These are phyloP conservation scores for Tylochromis polylepis DNA, from an alignment of 2,113 vertebrate species.

Conservation along the genomic window DNA sequence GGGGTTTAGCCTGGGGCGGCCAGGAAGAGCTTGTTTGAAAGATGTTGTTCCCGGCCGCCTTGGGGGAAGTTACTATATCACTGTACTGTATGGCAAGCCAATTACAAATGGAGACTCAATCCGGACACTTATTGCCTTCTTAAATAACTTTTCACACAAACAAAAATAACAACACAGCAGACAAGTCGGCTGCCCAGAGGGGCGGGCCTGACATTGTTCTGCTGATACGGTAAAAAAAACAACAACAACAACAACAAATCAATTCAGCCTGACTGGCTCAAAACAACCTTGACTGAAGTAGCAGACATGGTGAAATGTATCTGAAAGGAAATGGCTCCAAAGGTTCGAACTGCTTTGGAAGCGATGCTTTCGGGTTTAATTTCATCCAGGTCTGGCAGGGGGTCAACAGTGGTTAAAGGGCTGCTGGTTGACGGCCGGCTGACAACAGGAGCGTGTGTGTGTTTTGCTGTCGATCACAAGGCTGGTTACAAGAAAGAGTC, in stretches of 20 bases:
- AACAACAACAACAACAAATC: constrained; percentile 42
- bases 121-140: constrained; percentile 74
- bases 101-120: constrained; percentile 75
- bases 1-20: constrained; percentile 60
- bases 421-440: constrained; percentile 40
- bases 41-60: constrained; percentile 54
- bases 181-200: constrained; percentile 18
- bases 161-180: constrained; percentile 44
- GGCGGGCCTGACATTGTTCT: constrained; percentile 32
- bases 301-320: constrained; percentile 37
- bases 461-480: constrained; percentile 50
- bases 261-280: constrained; percentile 60
- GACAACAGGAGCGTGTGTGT: background rate
- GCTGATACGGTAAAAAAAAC: constrained; percentile 40
- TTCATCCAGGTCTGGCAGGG: constrained; percentile 27
- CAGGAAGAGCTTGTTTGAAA: constrained; percentile 45
- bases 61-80: constrained; percentile 73
- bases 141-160: constrained; percentile 61
- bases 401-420: constrained; percentile 48
- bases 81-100: constrained; percentile 80
- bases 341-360: background rate
- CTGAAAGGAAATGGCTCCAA: constrained; percentile 23
- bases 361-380: constrained; percentile 26
- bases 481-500: constrained; percentile 50
- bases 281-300: constrained; percentile 56